Evolutionary conservation across 2,888 invertebrate species (phyloP).

Genomic region (Lochmaea capreae): DNA sequence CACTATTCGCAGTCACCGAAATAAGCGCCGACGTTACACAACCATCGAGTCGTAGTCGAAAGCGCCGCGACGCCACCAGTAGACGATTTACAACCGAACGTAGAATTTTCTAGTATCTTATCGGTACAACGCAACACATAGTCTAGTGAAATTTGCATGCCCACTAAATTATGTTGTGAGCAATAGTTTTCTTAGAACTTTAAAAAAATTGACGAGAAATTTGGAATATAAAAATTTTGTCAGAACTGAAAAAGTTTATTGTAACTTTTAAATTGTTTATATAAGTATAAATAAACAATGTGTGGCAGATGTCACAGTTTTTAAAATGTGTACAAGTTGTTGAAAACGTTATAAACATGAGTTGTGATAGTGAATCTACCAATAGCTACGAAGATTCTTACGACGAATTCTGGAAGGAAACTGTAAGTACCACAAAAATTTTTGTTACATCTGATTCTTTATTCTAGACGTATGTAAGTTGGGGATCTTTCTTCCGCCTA

Average conservation of each 20-base stretch:
- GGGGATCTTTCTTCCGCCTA: too few species aligned
- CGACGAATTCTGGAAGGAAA: slow-evolving; percentile 26
- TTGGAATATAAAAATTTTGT: too few species aligned
- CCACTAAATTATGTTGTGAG: too few species aligned
- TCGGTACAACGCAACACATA: neutral
- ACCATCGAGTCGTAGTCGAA: slow-evolving; percentile 22
- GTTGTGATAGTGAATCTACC: slow-evolving; percentile 18
- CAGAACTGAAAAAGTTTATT: too few species aligned
- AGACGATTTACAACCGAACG: slow-evolving; percentile 7
- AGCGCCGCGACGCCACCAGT: slow-evolving; percentile 15
- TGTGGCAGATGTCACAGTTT: neutral
- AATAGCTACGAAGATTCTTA: slow-evolving; percentile 12
- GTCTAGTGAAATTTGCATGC: neutral
- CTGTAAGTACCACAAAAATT: slow-evolving; percentile 9
- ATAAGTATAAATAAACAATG: too few species aligned
- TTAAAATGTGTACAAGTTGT: neutral
- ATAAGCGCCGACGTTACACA: slow-evolving; percentile 28
- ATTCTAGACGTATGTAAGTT: too few species aligned
- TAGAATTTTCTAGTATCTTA: slow-evolving; percentile 21
- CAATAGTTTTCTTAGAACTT: too few species aligned
- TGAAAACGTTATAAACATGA: slow-evolving; percentile 9
- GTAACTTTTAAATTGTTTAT: too few species aligned
- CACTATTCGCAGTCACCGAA: slow-evolving; percentile 44
- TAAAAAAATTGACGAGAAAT: too few species aligned
- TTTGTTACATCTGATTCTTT: too few species aligned